Evolutionary conservation across 2,888 invertebrate species (phyloP), one percentile per base, ranked within the genome.

Genomic region (Caenorhabditis doughertyi): DNA sequence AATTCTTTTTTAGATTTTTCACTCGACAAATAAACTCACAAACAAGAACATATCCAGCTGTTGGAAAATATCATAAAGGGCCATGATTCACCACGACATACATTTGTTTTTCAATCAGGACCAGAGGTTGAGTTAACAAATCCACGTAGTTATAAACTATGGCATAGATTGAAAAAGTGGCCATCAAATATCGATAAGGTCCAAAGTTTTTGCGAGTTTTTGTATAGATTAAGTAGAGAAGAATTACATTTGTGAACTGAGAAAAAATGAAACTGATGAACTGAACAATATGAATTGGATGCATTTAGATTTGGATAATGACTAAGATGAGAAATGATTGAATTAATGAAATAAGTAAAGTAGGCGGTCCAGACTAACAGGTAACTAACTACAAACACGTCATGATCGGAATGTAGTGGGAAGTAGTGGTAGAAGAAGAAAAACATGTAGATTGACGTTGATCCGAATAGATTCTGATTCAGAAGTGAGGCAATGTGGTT

Each of bases 141-240:
- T 74, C 73, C 25, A 74, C 73, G n/a, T 74, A 74, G 56, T 65
- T 74, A 21, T 74, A 74, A 9, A 74, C 21, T 3, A 74, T 35
- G 23, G 73, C 53, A 47, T 65, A 74, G 11, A 74, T 25, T 5
- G 73, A 74, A 23, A 74, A 74, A 5, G 47, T 18, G 0, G 47
- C 56, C 73, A 74, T 74, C 47, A 74, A 32, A 16, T 74, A 65
- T 0, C 73, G 55, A 47, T 56, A 74, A 0, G 64, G 25, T 2
- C 64, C 73, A n/a, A 74, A 35, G 4, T 32, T 32, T 13, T 74
- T 64, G 0, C 47, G 47, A 32, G 73, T 53, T 21, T 74, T 65
- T 8, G 55, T 56, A 42, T 53, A 74, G 3, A 74, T 64, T 3
- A 74, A 39, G 27, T 65, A 74, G 35, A 74, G 56, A 0, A 74